Percentiles rank a stretch among this genome's conserved stretches.
Evolutionary conservation across 2,113 vertebrate genomes (phyloP).

Genomic region (Oryzias melastigma): DNA sequence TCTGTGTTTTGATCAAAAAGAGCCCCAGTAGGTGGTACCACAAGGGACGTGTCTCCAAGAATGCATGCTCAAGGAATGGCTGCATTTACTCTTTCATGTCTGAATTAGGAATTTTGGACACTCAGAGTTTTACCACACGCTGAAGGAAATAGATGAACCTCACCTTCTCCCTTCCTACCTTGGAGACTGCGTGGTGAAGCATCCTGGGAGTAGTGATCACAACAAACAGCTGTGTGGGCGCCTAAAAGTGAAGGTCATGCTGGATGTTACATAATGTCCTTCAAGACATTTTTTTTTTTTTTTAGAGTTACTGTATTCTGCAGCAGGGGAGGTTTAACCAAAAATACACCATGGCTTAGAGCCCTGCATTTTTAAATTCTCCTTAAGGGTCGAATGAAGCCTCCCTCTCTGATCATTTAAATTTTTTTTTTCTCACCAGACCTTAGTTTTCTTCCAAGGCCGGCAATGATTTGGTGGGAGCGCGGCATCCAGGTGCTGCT

Average conservation of each 20-base stretch:
- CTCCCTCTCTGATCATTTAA: too few species aligned
- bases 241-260: background rate
- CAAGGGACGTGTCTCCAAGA: constrained; percentile 5
- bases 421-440: constrained; percentile 14
- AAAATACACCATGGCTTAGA: too few species aligned
- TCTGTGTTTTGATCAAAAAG: constrained; percentile 17
- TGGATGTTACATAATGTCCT: background rate
- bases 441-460: constrained; percentile 59
- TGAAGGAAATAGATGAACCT: background rate
- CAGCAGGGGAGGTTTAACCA: too few species aligned
- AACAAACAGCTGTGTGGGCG: constrained; percentile 2
- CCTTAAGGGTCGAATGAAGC: too few species aligned
- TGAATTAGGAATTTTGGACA: too few species aligned
- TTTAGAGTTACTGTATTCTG: too few species aligned
- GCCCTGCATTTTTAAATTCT: too few species aligned
- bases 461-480: constrained; percentile 88
- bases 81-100: too few species aligned
- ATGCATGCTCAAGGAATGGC: background rate
- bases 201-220: background rate
- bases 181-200: background rate
- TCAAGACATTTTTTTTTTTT: background rate
- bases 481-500: constrained; percentile 89
- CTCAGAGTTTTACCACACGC: background rate
- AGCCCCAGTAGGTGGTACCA: background rate
- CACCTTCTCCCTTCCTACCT: too few species aligned